These are phyloP conservation scores for Lepisosteus osseus DNA, from an alignment of 2,113 vertebrate genomes.

Conservation along the genomic window DNA sequence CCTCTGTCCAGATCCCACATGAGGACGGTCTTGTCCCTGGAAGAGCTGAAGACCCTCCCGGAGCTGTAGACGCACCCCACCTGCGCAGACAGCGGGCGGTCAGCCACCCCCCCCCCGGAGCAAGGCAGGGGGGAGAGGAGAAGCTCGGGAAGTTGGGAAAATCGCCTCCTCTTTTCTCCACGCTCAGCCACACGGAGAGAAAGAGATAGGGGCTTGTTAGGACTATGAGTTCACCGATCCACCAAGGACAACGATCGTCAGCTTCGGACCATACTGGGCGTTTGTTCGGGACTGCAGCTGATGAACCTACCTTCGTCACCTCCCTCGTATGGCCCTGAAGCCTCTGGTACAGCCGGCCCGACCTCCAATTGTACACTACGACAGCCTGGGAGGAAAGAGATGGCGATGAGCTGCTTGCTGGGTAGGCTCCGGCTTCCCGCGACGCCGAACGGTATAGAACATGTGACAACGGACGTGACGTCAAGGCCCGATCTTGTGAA, in stretches of 20 bases:
- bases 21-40: conserved; percentile 80
- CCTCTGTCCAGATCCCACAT: conserved; percentile 84
- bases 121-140: background rate
- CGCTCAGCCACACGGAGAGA: background rate
- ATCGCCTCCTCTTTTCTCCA: background rate
- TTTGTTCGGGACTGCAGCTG: background rate
- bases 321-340: conserved; percentile 83
- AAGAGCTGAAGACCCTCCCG: conserved; percentile 86
- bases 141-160: conserved; percentile 7
- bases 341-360: conserved; percentile 70
- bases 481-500: too few relatives aligned
- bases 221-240: background rate
- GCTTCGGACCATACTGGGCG: background rate
- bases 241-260: background rate
- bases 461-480: too few relatives aligned
- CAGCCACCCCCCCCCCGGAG: background rate
- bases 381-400: conserved; percentile 63
- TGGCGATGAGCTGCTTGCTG: background rate
- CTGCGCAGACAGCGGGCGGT: conserved; percentile 45
- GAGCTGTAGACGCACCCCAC: conserved; percentile 70
- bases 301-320: conserved; percentile 84
- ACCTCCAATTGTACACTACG: conserved; percentile 86
- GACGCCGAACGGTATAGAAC: too few relatives aligned
- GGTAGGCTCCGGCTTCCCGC: too few relatives aligned
- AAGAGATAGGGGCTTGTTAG: background rate